Base-by-base conservation (phyloP, 2,888 invertebrate genomes). In the Linnaemya tessellans region DNA sequence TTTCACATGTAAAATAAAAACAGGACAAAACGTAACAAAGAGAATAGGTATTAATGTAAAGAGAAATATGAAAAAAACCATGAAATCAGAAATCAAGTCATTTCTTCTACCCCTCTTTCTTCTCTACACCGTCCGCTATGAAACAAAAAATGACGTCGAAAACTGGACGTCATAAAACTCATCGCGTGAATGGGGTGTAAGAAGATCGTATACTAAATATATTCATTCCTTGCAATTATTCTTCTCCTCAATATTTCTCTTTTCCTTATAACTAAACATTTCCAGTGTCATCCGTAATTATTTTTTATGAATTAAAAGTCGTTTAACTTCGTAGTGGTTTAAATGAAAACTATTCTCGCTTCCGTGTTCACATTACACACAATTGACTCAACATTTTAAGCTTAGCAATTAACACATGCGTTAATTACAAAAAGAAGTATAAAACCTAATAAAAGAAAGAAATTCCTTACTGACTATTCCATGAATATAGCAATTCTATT, bases 361-460 rank as follows among this genome's bases (percentile, higher is more conserved):
- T 51, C 38, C 38, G 35, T 46, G n/a, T 67, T 78, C 68, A 10
- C 49, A 51, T 78, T 68, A 60, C n/a, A n/a, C n/a, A n/a, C 79
- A 79, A 70, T 20, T 62, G 79, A 54, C 70, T 54, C 18, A 51
- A 18, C 68, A 49, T 13, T 60, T 20, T 13, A 11, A 73, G 18
- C 15, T 54, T 5, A 7, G 35, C 35, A 35, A 35, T 35, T 35
- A n/a, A 30, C 41, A 41, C 2, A 20, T 46, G 46, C 5, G 5
- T n/a, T 46, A 46, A 46, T 46, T 56, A 60, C 58, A 78, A 58
- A 38, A n/a, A 25, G 30, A 64, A n/a, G n/a, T n/a, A 30, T 30
- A 30, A 58, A 46, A 38, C n/a, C 30, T 30, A 30, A 30, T 3
- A 15, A 43, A 56, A 18, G 20, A 35, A 51, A 25, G 64, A 54